phyloP scores from a whole-genome alignment of 2,113 vertebrate species.

The Nycticryphes semicollaris region DNA sequence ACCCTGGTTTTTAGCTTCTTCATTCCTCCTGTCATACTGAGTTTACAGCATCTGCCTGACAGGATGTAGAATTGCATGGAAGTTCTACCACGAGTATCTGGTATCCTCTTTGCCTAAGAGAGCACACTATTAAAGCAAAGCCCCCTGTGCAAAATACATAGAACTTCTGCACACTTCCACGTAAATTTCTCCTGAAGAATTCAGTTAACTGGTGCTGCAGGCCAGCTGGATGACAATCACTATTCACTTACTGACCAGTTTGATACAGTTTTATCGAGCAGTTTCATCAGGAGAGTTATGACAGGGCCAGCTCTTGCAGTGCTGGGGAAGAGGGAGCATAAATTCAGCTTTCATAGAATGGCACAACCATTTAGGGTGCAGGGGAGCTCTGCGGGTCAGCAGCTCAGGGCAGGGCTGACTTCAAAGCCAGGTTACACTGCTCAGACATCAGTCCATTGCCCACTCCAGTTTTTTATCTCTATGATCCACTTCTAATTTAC shows the following conservation, averaged over 20 bases:
- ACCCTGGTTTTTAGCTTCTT: background rate
- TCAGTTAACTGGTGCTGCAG: background rate
- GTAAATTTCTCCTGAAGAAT: background rate
- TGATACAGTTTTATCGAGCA: background rate
- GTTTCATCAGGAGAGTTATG: background rate
- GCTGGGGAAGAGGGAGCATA: background rate
- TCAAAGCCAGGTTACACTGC: background rate
- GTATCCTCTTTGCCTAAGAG: background rate
- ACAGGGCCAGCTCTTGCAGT: background rate
- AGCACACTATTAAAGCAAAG: background rate
- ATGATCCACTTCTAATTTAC: background rate
- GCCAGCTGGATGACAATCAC: background rate
- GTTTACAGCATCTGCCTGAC: background rate
- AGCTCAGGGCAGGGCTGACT: background rate
- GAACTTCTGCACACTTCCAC: background rate
- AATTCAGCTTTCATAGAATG: background rate
- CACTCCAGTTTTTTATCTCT: background rate
- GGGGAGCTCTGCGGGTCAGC: background rate
- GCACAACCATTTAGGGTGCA: background rate
- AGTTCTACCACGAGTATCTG: background rate
- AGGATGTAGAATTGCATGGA: background rate
- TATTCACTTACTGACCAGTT: background rate
- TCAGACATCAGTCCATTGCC: background rate
- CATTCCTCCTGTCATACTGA: background rate
- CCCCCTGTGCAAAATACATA: fast-evolving